Evolutionary conservation across 2,888 invertebrate genomes (phyloP).

Genomic region (Cantharis flavilabris): DNA sequence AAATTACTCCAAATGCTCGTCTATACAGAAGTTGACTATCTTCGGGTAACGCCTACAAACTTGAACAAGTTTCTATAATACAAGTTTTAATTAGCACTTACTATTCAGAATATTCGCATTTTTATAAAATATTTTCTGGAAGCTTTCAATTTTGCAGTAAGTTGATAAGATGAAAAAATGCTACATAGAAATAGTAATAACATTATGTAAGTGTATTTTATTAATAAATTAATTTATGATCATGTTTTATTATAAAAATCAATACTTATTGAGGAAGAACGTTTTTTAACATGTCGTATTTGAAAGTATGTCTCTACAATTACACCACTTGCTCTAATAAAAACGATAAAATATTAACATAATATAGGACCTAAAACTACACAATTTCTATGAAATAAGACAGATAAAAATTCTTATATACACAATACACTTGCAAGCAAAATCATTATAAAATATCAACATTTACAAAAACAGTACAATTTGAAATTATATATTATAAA

Average conservation of each 20-base stretch:
- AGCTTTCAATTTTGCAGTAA: background rate
- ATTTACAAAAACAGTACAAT: background rate
- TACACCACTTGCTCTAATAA: background rate
- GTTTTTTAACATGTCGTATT: background rate
- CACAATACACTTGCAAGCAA: background rate
- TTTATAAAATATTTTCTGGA: background rate
- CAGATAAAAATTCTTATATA: background rate
- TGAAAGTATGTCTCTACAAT: background rate
- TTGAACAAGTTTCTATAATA: too few relatives aligned
- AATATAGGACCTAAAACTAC: background rate
- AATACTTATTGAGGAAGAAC: background rate
- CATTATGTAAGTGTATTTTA: background rate
- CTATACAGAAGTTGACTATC: too few relatives aligned
- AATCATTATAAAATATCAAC: background rate
- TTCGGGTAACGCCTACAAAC: too few relatives aligned
- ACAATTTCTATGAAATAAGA: background rate
- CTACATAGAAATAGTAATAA: background rate
- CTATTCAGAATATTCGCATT: too few relatives aligned
- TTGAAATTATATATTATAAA: background rate
- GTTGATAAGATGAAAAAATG: background rate
- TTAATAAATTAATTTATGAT: background rate
- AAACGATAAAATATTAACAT: background rate
- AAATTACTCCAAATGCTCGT: too few relatives aligned
- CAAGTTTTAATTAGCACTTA: too few relatives aligned
- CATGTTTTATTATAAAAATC: background rate